A percentile compares a stretch with the other conserved stretches of the same genome.
These are phyloP conservation scores for Hylaeus anthracinus DNA, from an alignment of 1,140 invertebrate species.

Conservation along the genomic window DNA sequence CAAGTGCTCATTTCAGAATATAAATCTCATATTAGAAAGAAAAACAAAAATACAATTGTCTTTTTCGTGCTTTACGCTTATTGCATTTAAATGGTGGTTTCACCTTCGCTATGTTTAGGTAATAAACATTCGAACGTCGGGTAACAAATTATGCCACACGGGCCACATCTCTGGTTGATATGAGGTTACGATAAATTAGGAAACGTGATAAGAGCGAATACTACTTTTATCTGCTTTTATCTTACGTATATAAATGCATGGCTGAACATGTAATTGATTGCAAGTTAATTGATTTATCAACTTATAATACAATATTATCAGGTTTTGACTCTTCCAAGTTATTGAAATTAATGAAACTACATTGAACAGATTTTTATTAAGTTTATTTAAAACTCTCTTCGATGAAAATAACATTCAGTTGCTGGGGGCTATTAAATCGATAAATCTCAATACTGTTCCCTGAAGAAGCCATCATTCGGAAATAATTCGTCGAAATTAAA, in stretches of 20 bases:
- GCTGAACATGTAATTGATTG: neutral
- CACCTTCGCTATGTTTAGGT: neutral
- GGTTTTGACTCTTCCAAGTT: neutral
- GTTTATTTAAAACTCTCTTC: too few species aligned
- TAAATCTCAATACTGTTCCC: neutral
- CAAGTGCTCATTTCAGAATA: neutral
- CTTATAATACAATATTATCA: neutral
- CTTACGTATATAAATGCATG: neutral
- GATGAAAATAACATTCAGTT: neutral
- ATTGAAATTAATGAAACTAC: neutral
- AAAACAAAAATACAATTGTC: neutral
- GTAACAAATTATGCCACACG: too few species aligned
- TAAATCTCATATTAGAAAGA: neutral
- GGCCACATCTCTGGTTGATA: too few species aligned
- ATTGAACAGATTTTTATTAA: neutral
- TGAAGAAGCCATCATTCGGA: neutral
- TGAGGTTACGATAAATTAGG: neutral
- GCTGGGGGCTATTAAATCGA: conserved; percentile 28
- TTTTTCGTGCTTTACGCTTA: neutral
- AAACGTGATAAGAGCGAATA: too few species aligned
- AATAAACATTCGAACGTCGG: neutral
- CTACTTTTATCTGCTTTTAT: neutral
- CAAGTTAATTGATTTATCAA: neutral
- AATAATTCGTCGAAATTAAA: conserved; percentile 5
- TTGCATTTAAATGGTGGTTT: neutral